Conservation (phyloP, 2,888 invertebrate genomes). For the Muschampia plurimacula region DNA sequence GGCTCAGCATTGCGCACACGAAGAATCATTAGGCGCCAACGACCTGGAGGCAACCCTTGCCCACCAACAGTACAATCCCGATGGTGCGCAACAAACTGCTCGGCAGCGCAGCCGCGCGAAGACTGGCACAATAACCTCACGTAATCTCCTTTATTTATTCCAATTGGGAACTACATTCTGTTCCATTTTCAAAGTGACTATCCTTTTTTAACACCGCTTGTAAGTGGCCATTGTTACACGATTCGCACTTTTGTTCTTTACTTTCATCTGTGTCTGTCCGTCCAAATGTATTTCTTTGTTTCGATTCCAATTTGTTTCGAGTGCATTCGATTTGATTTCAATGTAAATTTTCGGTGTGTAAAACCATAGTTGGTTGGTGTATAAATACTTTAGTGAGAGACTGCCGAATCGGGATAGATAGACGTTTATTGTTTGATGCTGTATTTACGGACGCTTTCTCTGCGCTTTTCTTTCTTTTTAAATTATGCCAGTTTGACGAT, state of each 20-base stretch:
- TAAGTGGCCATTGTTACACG: conserved; percentile 46
- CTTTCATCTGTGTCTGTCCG: conserved; percentile 80
- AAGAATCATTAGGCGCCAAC: conserved; percentile 90
- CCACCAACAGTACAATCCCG: conserved; percentile 93
- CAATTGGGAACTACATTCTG: conserved; percentile 16
- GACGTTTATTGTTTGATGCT: conserved; percentile 68
- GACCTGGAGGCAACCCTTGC: conserved; percentile 93
- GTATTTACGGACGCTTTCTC: conserved; percentile 71
- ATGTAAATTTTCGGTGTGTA: conserved; percentile 70
- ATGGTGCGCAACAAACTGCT: conserved; percentile 92
- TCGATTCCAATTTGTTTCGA: conserved; percentile 50
- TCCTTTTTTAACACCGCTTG: conserved; percentile 43
- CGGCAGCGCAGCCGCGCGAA: conserved; percentile 57
- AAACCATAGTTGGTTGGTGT: conserved; percentile 63
- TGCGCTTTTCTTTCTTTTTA: conserved; percentile 64
- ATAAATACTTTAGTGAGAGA: conserved; percentile 77
- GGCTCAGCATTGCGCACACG: conserved; percentile 94
- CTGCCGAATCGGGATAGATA: conserved; percentile 69
- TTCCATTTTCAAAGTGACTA: conserved; percentile 44
- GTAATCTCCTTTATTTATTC: conserved; percentile 58
- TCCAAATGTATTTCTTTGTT: conserved; percentile 68
- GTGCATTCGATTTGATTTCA: conserved; percentile 50
- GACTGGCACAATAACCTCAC: conserved; percentile 78
- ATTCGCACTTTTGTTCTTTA: conserved; percentile 49
- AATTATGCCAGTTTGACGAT: conserved; percentile 52